Conservation (phyloP, 2,797 vertebrate genomes). For the Parotocinclus haroldoi region DNA sequence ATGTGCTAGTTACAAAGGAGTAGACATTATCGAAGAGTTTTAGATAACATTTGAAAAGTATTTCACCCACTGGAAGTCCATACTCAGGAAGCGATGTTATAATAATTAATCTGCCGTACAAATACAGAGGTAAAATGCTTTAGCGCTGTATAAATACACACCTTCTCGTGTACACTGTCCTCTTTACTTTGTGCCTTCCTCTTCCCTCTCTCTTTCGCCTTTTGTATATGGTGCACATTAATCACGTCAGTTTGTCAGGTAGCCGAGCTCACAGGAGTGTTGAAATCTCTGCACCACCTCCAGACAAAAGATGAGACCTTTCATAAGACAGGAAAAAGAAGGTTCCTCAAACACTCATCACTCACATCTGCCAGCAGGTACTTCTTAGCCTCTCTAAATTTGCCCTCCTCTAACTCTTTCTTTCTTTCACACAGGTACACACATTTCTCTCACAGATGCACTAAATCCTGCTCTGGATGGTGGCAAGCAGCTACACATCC, state of each 20-base stretch:
- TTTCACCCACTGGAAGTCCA: no score
- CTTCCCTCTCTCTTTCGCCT: background rate
- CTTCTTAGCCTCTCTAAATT: conserved; percentile 30
- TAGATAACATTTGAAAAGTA: no score
- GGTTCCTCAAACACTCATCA: conserved; percentile 25
- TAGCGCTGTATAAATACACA: conserved; percentile 6
- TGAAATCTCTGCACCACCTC: conserved; percentile 7
- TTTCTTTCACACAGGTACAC: conserved; percentile 34
- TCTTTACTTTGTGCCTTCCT: background rate
- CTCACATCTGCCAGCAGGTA: conserved; percentile 38
- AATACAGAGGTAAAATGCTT: background rate
- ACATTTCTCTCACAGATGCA: conserved; percentile 34
- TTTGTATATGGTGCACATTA: conserved; percentile 45
- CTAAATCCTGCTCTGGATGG: conserved; percentile 11
- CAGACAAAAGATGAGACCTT: conserved; percentile 11
- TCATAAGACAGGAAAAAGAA: conserved; percentile 9
- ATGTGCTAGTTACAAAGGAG: no score
- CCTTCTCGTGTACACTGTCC: conserved; percentile 2
- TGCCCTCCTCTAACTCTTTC: conserved; percentile 9
- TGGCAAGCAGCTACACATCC: conserved; percentile 45
- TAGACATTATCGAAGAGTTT: no score
- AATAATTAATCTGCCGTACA: no score
- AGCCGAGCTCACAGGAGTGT: conserved; percentile 23
- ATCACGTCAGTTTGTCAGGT: conserved; percentile 35
- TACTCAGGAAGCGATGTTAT: no score